Conservation (phyloP, 2,797 vertebrate species). For the Danio albolineatus region DNA sequence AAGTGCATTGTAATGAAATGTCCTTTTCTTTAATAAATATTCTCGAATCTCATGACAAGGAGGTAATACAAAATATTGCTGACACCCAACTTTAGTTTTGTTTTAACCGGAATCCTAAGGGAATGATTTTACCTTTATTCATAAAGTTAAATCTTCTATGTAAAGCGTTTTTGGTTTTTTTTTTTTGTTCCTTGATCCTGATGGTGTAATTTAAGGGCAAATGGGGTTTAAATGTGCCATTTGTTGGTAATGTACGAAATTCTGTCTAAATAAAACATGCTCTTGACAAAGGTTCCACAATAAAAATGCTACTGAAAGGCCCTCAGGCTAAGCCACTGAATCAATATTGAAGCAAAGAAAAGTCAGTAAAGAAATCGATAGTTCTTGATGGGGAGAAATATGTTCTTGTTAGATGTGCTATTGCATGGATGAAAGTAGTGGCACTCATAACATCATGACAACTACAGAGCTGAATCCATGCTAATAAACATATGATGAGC, state of each 20-base stretch:
- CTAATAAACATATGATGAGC: not conserved
- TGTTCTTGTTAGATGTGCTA: slow-evolving; percentile 54
- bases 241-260: slow-evolving; percentile 43
- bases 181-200: slow-evolving; percentile 26
- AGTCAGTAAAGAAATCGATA: slow-evolving; percentile 63
- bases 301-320: slow-evolving; percentile 50
- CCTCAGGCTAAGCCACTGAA: slow-evolving; percentile 52
- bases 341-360: slow-evolving; percentile 51
- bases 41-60: not conserved
- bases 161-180: no score
- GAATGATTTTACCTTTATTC: not conserved
- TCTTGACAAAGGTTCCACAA: slow-evolving; percentile 39
- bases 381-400: slow-evolving; percentile 57
- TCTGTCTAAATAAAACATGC: slow-evolving; percentile 49
- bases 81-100: not conserved
- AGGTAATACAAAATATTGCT: not conserved
- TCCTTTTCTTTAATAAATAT: slow-evolving; percentile 7
- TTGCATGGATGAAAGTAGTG: slow-evolving; percentile 40
- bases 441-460: slow-evolving; percentile 12
- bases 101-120: slow-evolving; percentile 3
- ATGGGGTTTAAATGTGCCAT: slow-evolving; percentile 33
- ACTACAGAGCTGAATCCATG: not conserved
- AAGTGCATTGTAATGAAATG: not conserved
- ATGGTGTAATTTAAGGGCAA: slow-evolving; percentile 38
- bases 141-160: not conserved